These are phyloP conservation scores for Ichneumoninae sp. DNA, from an alignment of 2,888 invertebrate genomes.

Conservation along the genomic window DNA sequence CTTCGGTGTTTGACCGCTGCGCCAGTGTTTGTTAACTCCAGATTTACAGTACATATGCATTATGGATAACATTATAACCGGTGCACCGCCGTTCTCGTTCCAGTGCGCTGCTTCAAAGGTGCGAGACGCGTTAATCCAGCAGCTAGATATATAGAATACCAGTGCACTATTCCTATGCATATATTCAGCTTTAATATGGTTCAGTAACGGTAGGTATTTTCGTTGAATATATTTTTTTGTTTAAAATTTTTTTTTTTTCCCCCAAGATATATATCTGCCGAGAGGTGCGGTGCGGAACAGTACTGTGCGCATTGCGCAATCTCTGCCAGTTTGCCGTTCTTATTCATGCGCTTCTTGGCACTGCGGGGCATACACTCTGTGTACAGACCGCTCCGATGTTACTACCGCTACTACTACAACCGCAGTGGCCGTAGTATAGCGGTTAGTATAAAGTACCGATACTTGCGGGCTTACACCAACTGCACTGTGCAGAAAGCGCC, in stretches of 20 bases:
- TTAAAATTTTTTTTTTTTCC: too few relatives aligned
- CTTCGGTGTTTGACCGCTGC: not conserved
- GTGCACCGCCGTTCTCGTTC: conserved; percentile 46
- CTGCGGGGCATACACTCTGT: not conserved
- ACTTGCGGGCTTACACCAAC: conserved; percentile 22
- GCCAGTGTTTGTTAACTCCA: not conserved
- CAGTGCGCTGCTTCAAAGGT: conserved; percentile 12
- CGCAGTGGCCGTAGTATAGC: conserved; percentile 26
- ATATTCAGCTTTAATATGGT: conserved; percentile 44
- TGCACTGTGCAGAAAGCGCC: conserved; percentile 18
- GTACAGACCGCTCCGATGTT: conserved; percentile 21
- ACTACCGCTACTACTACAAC: conserved; percentile 21
- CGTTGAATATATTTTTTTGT: conserved; percentile 25
- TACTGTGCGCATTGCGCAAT: conserved; percentile 50
- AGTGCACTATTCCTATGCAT: conserved; percentile 32
- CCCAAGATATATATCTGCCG: conserved; percentile 33
- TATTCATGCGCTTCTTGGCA: conserved; percentile 54
- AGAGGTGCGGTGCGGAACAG: conserved; percentile 46
- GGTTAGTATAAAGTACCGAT: conserved; percentile 64
- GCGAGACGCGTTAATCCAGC: conserved; percentile 43
- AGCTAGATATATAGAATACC: conserved; percentile 12
- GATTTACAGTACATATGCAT: conserved; percentile 5
- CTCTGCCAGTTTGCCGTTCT: conserved; percentile 26
- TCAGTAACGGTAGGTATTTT: conserved; percentile 56
- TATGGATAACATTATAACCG: conserved; percentile 38